These are phyloP conservation scores for Drosophila mauritiana DNA, from an alignment of 1,140 invertebrate genomes.

Conservation along the genomic window DNA sequence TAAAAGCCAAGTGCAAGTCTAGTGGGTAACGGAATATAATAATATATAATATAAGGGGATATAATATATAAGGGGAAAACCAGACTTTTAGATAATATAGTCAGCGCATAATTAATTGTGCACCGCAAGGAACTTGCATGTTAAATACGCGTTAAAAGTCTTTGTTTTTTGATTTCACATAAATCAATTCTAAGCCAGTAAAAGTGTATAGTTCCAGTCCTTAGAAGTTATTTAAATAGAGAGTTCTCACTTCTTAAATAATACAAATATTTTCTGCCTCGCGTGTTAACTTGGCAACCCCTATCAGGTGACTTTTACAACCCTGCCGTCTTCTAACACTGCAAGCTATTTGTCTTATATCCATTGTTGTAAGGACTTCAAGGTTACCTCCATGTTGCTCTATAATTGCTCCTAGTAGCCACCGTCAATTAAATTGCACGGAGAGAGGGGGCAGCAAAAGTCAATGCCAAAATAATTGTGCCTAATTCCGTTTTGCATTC, in stretches of 20 bases:
- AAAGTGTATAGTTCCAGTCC: too few relatives aligned
- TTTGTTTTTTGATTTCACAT: too few relatives aligned
- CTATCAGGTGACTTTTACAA: constrained; percentile 1
- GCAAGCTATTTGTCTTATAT: constrained; percentile 15
- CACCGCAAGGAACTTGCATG: constrained; percentile 1
- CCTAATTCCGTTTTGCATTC: constrained; percentile 48
- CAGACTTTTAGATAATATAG: constrained; percentile 6
- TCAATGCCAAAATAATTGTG: constrained; percentile 68
- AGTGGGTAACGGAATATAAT: not conserved
- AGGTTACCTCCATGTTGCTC: constrained; percentile 21
- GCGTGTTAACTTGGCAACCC: not conserved
- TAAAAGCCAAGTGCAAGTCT: constrained; percentile 24
- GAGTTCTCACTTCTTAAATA: not conserved
- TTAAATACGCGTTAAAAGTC: not conserved
- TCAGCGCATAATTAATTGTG: constrained; percentile 10
- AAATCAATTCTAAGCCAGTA: too few relatives aligned
- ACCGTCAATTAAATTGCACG: constrained; percentile 54
- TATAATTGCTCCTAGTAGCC: constrained; percentile 30
- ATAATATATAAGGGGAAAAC: too few relatives aligned
- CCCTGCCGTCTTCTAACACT: not conserved
- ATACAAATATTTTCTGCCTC: not conserved
- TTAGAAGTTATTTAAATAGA: too few relatives aligned
- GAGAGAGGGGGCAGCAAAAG: constrained; percentile 25
- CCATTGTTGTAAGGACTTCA: constrained; percentile 45
- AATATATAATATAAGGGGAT: too few relatives aligned